Percentiles rank a stretch among this genome's conserved stretches.
phyloP scores from a whole-genome alignment of 2,113 vertebrate species.

The Tachysurus fulvidraco region DNA sequence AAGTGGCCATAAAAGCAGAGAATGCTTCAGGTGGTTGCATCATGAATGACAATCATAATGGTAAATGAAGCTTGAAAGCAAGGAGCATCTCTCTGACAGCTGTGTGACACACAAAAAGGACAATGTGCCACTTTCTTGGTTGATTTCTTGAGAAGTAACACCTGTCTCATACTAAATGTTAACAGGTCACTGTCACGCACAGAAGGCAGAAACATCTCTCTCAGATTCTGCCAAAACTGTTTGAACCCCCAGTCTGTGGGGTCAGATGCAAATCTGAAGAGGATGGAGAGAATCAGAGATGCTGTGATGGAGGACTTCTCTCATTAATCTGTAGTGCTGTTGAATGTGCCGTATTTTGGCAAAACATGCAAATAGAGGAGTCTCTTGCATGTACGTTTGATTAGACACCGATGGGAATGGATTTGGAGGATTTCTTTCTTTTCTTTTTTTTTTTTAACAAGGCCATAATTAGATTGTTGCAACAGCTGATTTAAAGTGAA shows the following conservation, averaged over 20 bases:
- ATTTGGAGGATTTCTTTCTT: not conserved
- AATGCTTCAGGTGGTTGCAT: slow-evolving; percentile 14
- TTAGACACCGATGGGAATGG: slow-evolving; percentile 20
- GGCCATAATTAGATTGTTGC: slow-evolving; percentile 50
- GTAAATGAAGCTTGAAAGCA: slow-evolving; percentile 41
- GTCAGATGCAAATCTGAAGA: slow-evolving; percentile 48
- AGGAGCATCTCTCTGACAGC: slow-evolving; percentile 27
- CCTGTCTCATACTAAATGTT: slow-evolving; percentile 38
- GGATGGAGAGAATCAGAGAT: slow-evolving; percentile 26
- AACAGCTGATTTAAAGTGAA: slow-evolving; percentile 41
- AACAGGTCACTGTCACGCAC: slow-evolving; percentile 31
- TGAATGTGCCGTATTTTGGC: slow-evolving; percentile 39
- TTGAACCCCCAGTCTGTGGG: slow-evolving; percentile 26
- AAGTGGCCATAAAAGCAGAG: not conserved
- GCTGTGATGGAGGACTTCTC: slow-evolving; percentile 31
- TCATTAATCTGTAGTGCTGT: slow-evolving; percentile 42
- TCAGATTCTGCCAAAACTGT: slow-evolving; percentile 7
- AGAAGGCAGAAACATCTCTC: slow-evolving; percentile 11
- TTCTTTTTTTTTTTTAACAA: not conserved
- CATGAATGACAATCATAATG: slow-evolving; percentile 8
- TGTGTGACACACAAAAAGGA: not conserved
- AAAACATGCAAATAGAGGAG: slow-evolving; percentile 46
- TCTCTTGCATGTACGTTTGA: slow-evolving; percentile 42
- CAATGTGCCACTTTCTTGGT: slow-evolving; percentile 14
- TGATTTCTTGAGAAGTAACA: slow-evolving; percentile 17